Conservation (phyloP, 2,797 vertebrate genomes). For the Premnoplex brunnescens region DNA sequence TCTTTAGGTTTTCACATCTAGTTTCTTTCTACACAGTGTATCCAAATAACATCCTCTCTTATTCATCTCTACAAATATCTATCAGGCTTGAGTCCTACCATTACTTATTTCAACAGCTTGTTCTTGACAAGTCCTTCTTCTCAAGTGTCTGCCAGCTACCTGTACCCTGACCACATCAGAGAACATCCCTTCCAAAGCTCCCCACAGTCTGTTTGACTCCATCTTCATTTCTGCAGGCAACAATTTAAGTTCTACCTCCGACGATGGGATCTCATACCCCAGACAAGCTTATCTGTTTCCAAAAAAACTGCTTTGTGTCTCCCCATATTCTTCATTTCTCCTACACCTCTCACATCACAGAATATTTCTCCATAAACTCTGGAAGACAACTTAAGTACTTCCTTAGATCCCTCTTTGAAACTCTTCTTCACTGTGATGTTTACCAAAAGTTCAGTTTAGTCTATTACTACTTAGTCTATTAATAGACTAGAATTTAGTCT, state of each 20-base stretch:
- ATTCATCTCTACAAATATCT: not conserved
- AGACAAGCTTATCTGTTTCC: not conserved
- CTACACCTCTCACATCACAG: not conserved
- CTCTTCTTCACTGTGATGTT: not conserved
- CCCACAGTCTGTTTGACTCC: not conserved
- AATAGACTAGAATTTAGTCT: not conserved
- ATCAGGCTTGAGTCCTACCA: not conserved
- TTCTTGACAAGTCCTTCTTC: not conserved
- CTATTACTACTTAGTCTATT: not conserved
- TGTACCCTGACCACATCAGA: not conserved
- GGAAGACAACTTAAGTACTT: not conserved
- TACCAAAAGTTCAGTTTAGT: not conserved
- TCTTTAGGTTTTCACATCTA: not conserved
- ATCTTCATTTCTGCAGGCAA: not conserved
- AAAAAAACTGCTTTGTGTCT: not conserved
- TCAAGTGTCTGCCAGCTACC: not conserved
- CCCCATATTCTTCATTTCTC: not conserved
- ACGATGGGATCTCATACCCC: not conserved
- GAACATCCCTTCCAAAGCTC: not conserved
- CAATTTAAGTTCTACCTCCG: not conserved
- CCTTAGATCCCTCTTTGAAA: not conserved
- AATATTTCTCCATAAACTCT: not conserved
- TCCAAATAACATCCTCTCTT: not conserved
- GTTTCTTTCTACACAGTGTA: not conserved
- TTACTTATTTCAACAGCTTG: not conserved